phyloP scores from a whole-genome alignment of 2,888 invertebrate species.

The Ornithoptera alexandrae region DNA sequence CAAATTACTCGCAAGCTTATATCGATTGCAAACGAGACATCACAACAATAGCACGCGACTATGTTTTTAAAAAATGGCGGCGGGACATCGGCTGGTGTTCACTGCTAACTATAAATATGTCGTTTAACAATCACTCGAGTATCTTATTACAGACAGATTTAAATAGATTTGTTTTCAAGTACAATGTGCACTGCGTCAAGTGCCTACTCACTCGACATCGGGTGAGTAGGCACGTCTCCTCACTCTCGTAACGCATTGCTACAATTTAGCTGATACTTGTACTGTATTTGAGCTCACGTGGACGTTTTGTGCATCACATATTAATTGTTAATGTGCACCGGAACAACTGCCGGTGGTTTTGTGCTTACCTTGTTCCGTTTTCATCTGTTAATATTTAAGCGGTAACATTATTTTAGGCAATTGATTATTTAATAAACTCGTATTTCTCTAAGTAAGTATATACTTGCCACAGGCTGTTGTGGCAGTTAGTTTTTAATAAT shows the following conservation, averaged over 20 bases:
- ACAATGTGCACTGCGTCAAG: too few relatives aligned
- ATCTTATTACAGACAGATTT: too few relatives aligned
- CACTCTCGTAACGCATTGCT: too few relatives aligned
- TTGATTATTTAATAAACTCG: background rate
- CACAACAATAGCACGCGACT: background rate
- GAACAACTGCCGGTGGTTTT: too few relatives aligned
- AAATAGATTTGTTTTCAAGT: too few relatives aligned
- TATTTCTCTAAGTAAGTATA: background rate
- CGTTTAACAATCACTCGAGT: background rate
- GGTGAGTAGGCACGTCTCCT: too few relatives aligned
- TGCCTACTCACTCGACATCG: too few relatives aligned
- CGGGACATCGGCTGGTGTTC: background rate
- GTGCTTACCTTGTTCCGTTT: background rate
- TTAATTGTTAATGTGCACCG: background rate
- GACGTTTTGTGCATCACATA: background rate
- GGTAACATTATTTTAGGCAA: background rate
- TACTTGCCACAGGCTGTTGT: background rate
- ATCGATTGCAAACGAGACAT: background rate
- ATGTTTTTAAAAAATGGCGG: background rate
- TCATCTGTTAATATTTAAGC: background rate
- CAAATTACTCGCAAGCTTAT: background rate
- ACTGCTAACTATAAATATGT: background rate
- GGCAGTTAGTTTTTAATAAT: background rate
- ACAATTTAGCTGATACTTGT: background rate
- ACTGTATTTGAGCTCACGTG: background rate